Evolutionary conservation across 1,140 invertebrate species (phyloP), one percentile per base, ranked within the genome.

Genomic region (Scylla paramamosain): DNA sequence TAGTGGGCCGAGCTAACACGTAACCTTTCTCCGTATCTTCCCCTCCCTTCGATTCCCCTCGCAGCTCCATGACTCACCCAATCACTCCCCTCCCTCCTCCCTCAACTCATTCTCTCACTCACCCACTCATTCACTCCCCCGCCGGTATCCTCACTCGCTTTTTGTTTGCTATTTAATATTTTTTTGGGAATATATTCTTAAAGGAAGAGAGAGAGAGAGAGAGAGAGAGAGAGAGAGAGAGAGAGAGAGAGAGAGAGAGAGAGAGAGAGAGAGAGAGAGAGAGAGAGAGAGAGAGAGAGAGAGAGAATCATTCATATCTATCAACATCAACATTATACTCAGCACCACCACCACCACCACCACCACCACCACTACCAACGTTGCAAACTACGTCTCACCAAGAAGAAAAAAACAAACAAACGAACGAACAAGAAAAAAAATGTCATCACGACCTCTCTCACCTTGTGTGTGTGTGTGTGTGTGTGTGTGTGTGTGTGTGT

Each of bases 261-360:
- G 86, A 88, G 86, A 32, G 86, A 88, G 86, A 88, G 86, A 88
- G 86, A 88, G 86, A 88, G 86, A 88, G 86, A 88, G 86, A 88
- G 86, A 88, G 86, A 88, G 86, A 88, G 86, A 88, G 86, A 88
- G 86, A 88, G 86, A 31, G 29, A 88, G 86, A 31, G 86, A 88
- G 29, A 88, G 29, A 88, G 31, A 88, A 45, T 20, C 20, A 31
- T 39, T 39, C 39, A 39, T 39, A 39, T 39, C 39, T 39, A 39
- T 31, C 20, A 88, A 20, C 0, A 20, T 48, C 25, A 25, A 90
- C 16, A 10, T 25, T 20, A 77, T 77, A 77, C 67, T 20, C 0
- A 3, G 3, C 20, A 14, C 59, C 59, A 25, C 20, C 20, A 67
- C 59, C 59, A 77, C 67, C 67, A 77, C 67, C 16, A 77, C 25